Evolutionary conservation across 2,888 invertebrate genomes (phyloP), one percentile per base, ranked within the genome.

Genomic region (Drosophila cracens): DNA sequence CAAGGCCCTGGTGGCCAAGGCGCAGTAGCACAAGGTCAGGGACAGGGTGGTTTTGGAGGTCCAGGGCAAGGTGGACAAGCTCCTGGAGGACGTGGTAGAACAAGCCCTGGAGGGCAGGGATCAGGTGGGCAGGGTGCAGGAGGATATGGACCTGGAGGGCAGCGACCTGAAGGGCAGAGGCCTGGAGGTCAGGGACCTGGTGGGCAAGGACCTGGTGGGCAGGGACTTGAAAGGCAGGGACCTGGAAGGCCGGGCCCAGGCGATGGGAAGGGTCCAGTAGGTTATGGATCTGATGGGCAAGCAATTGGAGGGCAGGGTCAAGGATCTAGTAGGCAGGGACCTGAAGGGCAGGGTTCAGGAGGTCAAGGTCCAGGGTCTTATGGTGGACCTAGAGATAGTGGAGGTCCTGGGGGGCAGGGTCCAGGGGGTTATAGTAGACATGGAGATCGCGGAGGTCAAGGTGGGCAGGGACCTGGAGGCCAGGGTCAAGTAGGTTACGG

Each of bases 321-420:
- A 27, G 27, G 10, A 8, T 4, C 56, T 4, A 18, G 53, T 18
- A 51, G 65, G 8, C 48, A 25, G 13, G 51, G 59, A 4, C 68
- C 31, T 5, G 59, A 43, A 1, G 61, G 38, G 43, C 56, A 29
- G 56, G 31, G 4, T 40, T 36, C 1, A 21, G 21, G 21, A 43
- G 51, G 61, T 11, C 51, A 40, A 6, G 51, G 48, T 5, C 34
- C 38, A 2, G 38, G 7, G 7, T n/a, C 7, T n/a, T 56, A 29
- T 56, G 56, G 40, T n/a, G 43, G 53, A 0, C 48, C 43, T 21
- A 7, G 21, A 21, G 21, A 13, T 46, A 46, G 13, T 13, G 46
- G 13, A 10, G 36, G 57, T 27, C 46, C 46, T 46, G 46, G n/a
- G 27, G 59, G 63, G 0, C 51, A 40, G 8, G 60, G 29, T 13